Evolutionary conservation across 2,888 invertebrate genomes (phyloP).

Genomic region (Leucoma salicis): DNA sequence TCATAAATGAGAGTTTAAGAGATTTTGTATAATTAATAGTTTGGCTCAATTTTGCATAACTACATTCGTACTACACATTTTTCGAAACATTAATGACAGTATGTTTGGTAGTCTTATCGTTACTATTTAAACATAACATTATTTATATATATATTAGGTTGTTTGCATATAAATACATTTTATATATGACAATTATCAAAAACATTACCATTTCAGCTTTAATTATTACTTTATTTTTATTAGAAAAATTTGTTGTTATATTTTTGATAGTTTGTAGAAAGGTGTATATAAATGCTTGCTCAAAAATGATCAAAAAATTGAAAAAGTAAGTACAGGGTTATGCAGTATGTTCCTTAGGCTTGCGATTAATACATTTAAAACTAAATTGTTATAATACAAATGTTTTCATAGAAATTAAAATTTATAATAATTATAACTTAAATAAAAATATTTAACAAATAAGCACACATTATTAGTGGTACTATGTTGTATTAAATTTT

Average conservation of each 20-base stretch:
- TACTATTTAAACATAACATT: too few species aligned
- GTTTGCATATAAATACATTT: not conserved
- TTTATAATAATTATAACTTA: too few species aligned
- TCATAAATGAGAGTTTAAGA: too few species aligned
- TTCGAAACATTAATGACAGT: too few species aligned
- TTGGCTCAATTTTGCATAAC: too few species aligned
- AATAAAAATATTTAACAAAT: too few species aligned
- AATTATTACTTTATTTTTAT: slow-evolving; percentile 33
- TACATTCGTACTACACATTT: too few species aligned
- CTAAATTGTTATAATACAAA: slow-evolving; percentile 17
- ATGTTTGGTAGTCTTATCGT: too few species aligned
- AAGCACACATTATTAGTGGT: too few species aligned
- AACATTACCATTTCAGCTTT: slow-evolving; percentile 61
- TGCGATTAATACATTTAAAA: not conserved
- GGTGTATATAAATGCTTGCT: slow-evolving; percentile 44
- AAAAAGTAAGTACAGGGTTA: slow-evolving; percentile 46
- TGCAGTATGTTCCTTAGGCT: slow-evolving; percentile 29
- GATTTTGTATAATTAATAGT: too few species aligned
- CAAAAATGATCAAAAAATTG: slow-evolving; percentile 44
- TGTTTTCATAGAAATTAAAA: slow-evolving; percentile 27
- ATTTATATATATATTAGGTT: not conserved
- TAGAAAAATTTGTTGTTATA: not conserved
- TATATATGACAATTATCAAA: slow-evolving; percentile 22
- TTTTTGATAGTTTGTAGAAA: slow-evolving; percentile 13
- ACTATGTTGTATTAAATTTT: too few species aligned